Base-by-base conservation (phyloP, 2,113 vertebrate species). In the Monarcha castaneiventris region DNA sequence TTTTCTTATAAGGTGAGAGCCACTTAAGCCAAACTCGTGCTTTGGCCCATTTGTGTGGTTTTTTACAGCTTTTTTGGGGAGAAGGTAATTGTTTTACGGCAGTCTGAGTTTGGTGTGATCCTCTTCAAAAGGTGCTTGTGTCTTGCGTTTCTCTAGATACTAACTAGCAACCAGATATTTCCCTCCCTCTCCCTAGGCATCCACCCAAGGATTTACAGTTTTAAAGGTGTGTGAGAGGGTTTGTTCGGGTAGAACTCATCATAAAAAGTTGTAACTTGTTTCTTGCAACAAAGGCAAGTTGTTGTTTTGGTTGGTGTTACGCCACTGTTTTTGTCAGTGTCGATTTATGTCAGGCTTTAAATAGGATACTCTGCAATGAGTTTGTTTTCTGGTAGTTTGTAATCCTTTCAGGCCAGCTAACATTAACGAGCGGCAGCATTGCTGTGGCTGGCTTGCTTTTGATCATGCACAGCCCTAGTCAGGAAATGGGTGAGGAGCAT, bases 401-500 rank as follows among this genome's bases (percentile, higher is more conserved):
- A 96, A 85, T 93, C 82, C 88, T 90, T 96, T 75, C 83, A 55
- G 85, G 85, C 75, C 71, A 32, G 87, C 87, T 93, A 67, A 90
- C 92, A 52, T 93, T 90, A 94, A 90, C 22, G 11, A 94, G 92
- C 8, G 3, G 80, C 93, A 68, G 77, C 87, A 37, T 89, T 89
- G 10, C 91, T 93, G 95, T 33, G 94, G 62, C 84, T 91, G 79
- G 16, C 74, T 86, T 93, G 77, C 94, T 90, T 96, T 96, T 97
- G 94, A 96, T 96, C 94, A 33, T 93, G 88, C 64, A 88, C 88
- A 90, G 51, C 92, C 68, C 93, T 30, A 46, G 44, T 93, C 94
- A 96, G 94, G 94, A 96, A 96, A 93, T 94, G 93, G 92, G 94
- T 90, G 94, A 97, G 96, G 85, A 96, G 85, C n/a, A 1, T 94